These are phyloP conservation scores for Stenodera caucasica DNA, from an alignment of 2,888 invertebrate genomes.

Conservation along the genomic window DNA sequence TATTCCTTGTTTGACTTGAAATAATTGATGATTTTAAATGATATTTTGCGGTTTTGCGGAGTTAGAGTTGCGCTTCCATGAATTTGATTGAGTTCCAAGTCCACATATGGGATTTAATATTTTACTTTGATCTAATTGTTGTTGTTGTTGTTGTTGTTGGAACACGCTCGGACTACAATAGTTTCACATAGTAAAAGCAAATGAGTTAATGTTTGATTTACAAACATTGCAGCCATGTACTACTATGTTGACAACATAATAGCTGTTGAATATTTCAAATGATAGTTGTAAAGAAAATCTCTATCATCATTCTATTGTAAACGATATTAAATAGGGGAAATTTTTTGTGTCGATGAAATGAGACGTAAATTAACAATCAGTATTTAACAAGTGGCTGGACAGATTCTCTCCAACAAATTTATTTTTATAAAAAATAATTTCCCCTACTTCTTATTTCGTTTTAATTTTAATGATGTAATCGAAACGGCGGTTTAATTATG, in stretches of 20 bases:
- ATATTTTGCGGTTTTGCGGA: not conserved
- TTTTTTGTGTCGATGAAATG: slow-evolving; percentile 4
- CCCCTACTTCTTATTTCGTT: not conserved
- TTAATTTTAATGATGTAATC: slow-evolving; percentile 28
- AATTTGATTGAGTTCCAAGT: not conserved
- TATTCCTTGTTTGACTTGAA: too few relatives aligned
- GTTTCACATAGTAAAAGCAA: slow-evolving; percentile 20
- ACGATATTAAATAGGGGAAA: not conserved
- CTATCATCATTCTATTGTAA: slow-evolving; percentile 12
- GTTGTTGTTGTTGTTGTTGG: slow-evolving; percentile 1
- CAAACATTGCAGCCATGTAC: slow-evolving; percentile 28
- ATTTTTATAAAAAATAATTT: not conserved
- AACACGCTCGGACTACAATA: not conserved
- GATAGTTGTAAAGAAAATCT: not conserved
- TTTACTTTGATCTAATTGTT: slow-evolving; percentile 4
- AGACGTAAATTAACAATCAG: slow-evolving; percentile 3
- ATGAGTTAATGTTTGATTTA: slow-evolving; percentile 34
- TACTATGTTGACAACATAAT: slow-evolving; percentile 17
- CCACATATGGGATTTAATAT: not conserved
- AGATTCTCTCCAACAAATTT: too few relatives aligned
- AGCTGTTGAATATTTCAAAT: slow-evolving; percentile 24
- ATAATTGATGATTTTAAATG: not conserved
- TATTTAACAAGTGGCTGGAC: slow-evolving; percentile 4
- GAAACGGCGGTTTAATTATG: slow-evolving; percentile 23
- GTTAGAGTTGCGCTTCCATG: too few relatives aligned